Evolutionary conservation across 2,113 vertebrate species (phyloP).

Genomic region (Urocynchramus pylzowi): DNA sequence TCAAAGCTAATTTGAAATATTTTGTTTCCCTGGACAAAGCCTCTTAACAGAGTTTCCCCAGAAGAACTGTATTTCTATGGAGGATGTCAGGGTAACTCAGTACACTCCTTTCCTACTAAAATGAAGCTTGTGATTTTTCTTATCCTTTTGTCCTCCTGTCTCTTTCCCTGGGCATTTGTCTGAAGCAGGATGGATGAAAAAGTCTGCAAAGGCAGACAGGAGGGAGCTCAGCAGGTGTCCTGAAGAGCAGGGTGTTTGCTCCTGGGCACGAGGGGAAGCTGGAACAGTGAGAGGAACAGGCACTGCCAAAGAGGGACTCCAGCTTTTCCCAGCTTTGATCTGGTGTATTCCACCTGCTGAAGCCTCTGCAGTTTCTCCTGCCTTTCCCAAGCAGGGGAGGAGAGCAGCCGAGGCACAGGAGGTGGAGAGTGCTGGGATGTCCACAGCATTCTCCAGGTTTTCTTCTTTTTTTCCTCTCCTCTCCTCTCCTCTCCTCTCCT

Average conservation of each 20-base stretch:
- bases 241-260: neutral
- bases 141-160: neutral
- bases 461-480: no score
- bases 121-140: neutral
- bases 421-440: accelerated
- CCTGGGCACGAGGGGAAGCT: accelerated
- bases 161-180: neutral
- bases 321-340: neutral
- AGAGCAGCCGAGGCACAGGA: neutral
- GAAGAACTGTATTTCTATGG: neutral
- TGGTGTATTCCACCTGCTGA: neutral
- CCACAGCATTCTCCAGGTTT: neutral
- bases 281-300: neutral
- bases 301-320: neutral
- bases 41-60: neutral
- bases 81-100: neutral
- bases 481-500: no score
- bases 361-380: neutral
- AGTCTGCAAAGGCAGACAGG: neutral
- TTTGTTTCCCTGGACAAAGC: neutral
- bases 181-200: neutral
- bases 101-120: neutral
- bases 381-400: neutral
- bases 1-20: neutral
- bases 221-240: neutral